Conservation (phyloP, 1,140 invertebrate species). For the Apis florea region DNA sequence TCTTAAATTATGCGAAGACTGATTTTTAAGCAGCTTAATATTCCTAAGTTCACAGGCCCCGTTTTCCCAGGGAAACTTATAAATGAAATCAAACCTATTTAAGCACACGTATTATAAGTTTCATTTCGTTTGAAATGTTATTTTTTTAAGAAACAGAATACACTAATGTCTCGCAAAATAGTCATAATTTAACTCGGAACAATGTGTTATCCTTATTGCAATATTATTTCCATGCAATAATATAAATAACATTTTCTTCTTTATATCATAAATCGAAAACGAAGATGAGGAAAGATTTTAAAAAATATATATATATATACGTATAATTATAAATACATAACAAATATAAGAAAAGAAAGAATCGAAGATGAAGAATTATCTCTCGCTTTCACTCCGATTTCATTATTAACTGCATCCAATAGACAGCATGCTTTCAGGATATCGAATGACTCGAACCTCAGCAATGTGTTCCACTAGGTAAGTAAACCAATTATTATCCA, state of each 20-base stretch:
- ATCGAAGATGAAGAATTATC: conserved; percentile 49
- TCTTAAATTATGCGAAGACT: too few species aligned
- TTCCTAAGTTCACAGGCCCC: too few species aligned
- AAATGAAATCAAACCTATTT: too few species aligned
- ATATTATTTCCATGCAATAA: conserved; percentile 32
- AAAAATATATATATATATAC: too few species aligned
- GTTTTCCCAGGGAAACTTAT: too few species aligned
- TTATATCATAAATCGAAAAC: too few species aligned
- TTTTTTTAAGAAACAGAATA: too few species aligned
- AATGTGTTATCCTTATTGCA: neutral
- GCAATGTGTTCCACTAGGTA: conserved; percentile 35
- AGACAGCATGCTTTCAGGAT: conserved; percentile 34
- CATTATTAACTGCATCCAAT: conserved; percentile 30
- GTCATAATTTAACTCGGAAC: neutral
- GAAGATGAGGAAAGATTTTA: too few species aligned
- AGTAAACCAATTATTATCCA: conserved; percentile 47
- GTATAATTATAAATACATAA: too few species aligned
- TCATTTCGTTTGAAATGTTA: too few species aligned
- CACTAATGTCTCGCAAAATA: neutral
- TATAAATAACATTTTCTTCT: conserved; percentile 42
- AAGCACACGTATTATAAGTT: too few species aligned
- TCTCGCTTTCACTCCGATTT: conserved; percentile 51
- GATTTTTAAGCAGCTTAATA: too few species aligned
- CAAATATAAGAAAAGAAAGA: conserved; percentile 28
- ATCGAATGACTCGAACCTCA: conserved; percentile 38